phyloP scores from a whole-genome alignment of 2,888 invertebrate genomes.

The Druceiella hillmani region DNA sequence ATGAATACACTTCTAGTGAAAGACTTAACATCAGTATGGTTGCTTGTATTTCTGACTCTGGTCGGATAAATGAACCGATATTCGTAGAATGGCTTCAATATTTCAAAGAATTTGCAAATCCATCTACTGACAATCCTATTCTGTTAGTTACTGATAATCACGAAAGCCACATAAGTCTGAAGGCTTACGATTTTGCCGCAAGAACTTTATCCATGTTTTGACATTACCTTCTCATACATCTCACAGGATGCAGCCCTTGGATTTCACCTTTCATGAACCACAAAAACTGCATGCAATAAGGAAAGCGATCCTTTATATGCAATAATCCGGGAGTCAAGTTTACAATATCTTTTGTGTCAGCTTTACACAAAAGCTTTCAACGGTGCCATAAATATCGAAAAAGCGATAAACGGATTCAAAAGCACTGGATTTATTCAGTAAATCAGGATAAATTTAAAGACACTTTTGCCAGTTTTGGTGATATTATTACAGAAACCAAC shows the following conservation, averaged over 20 bases:
- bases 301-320: slow-evolving; percentile 18
- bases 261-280: slow-evolving; percentile 22
- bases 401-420: slow-evolving; percentile 17
- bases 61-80: not conserved
- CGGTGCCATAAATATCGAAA: slow-evolving; percentile 12
- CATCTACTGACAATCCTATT: slow-evolving; percentile 23
- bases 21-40: slow-evolving; percentile 12
- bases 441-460: slow-evolving; percentile 13
- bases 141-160: slow-evolving; percentile 18
- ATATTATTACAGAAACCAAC: too few species aligned
- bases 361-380: slow-evolving; percentile 19
- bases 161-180: slow-evolving; percentile 18
- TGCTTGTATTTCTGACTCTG: slow-evolving; percentile 9
- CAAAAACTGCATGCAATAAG: slow-evolving; percentile 23
- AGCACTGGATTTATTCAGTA: slow-evolving; percentile 19
- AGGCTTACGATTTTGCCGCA: slow-evolving; percentile 13
- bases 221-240: too few species aligned
- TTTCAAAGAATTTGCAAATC: slow-evolving; percentile 11
- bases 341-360: slow-evolving; percentile 16
- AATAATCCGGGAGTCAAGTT: slow-evolving; percentile 15
- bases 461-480: slow-evolving; percentile 14
- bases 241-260: slow-evolving; percentile 22
- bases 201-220: too few species aligned
- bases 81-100: not conserved
- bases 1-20: slow-evolving; percentile 18